Conservation (phyloP, 1,140 invertebrate species). For the Acromyrmex charruanus region DNA sequence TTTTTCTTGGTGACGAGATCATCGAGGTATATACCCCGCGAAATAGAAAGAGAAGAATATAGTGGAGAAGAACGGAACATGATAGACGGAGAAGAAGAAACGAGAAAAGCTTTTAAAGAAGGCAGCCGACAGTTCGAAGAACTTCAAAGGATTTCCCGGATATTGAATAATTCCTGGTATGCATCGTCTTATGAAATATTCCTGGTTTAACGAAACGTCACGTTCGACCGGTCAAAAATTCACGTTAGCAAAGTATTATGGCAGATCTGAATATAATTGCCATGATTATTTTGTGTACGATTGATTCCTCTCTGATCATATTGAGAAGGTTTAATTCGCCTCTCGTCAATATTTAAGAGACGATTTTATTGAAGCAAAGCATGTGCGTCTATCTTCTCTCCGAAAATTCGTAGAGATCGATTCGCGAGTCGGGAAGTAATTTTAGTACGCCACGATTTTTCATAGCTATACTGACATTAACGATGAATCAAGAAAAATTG, state of each 20-base stretch:
- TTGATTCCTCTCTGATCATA: neutral
- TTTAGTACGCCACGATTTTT: slow-evolving; percentile 24
- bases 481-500: slow-evolving; percentile 22
- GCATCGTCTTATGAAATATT: slow-evolving; percentile 70
- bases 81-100: slow-evolving; percentile 17
- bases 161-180: slow-evolving; percentile 72
- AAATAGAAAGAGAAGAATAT: slow-evolving; percentile 11
- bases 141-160: slow-evolving; percentile 71
- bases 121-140: slow-evolving; percentile 29
- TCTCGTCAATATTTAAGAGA: neutral
- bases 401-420: slow-evolving; percentile 1
- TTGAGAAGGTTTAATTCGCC: neutral
- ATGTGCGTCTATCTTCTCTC: neutral
- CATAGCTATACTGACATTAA: neutral
- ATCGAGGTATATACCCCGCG: slow-evolving; percentile 7
- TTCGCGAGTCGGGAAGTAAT: neutral
- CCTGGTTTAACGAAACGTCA: slow-evolving; percentile 42
- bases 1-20: slow-evolving; percentile 38
- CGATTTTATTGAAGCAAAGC: slow-evolving; percentile 11
- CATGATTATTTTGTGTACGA: neutral
- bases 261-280: slow-evolving; percentile 24
- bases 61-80: neutral
- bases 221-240: neutral
- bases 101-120: slow-evolving; percentile 40
- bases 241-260: neutral